Evolutionary conservation across 2,797 vertebrate genomes (phyloP), one percentile per base, ranked within the genome.

Genomic region (Danionella dracula): DNA sequence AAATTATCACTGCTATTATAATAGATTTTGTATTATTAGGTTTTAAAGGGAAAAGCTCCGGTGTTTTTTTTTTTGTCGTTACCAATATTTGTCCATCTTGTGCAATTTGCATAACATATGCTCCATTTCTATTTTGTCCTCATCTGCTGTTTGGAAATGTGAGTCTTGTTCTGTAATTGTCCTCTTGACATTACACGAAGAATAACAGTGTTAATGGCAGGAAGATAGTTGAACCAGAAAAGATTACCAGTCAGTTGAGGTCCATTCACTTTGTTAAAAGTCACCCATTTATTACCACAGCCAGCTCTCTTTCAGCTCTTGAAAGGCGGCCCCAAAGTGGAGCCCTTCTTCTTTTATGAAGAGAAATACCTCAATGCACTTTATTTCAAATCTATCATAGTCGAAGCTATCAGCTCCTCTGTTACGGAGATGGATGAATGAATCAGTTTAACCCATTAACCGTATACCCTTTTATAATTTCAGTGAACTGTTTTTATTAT

Each of bases 221-320:
- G 55, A 65, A 64, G 48, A 64, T 2, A 60, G 44, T 32, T 59
- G 29, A 53, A 55, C 58, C 46, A 45, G 54, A 73, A 71, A 54
- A 66, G 50, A 69, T 68, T 65, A 68, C 37, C 35, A 44, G 41
- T 68, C 62, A 65, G 44, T 76, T 51, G 53, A 61, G n/a, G 45
- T 58, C 41, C 40, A 23, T 34, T 32, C 10, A 1, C 15, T 13
- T 51, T 71, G 55, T 59, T 53, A 29, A 53, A 44, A 69, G 64
- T 72, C 31, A 73, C 66, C 41, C 42, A 27, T 54, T 69, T 70
- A 16, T 76, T 57, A 37, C 49, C 20, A 15, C 32, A 53, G 27
- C 17, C 46, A 58, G 45, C 17, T 38, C 63, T 53, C 21, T 4
- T 51, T 38, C 57, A 63, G 16, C 45, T 48, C 41, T 68, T 38